Evolutionary conservation across 2,888 invertebrate genomes (phyloP), one percentile per base, ranked within the genome.

Genomic region (Xanthorhoe spadicearia): DNA sequence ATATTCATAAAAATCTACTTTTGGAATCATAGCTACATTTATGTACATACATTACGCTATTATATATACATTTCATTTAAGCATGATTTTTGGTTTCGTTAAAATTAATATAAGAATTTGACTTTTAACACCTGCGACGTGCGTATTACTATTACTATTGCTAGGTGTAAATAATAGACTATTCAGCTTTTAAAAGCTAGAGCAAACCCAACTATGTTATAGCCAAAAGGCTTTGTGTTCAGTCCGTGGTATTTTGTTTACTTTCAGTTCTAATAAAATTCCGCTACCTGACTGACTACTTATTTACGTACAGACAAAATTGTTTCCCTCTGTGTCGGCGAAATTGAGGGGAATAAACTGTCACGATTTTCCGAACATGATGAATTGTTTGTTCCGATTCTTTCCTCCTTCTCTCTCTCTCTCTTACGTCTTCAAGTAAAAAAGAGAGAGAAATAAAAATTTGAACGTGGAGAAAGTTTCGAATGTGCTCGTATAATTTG

Each of bases 261-360:
- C 49, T 50, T 18, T 50, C 49, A 19, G 17, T 19, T 17, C 19
- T 19, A 50, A 50, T 50, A 50, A 50, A 50, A 17, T 18, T 3
- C 38, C 38, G 13, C 13, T 43, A 2, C 13, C 13, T 0, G 38
- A 38, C 38, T 43, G 38, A 43, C 38, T 43, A 43, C 38, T 43
- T 13, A 13, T 38, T 38, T 43, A 43, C 13, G 13, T 13, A 43
- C 2, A 43, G 38, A 43, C 38, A 13, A 43, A 43, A 43, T 43
- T 43, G 38, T 43, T 43, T 43, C 17, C 19, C 9, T 9, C 7
- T 50, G 18, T 17, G 49, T 17, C 49, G 10, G 18, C 49, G 9
- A 50, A 50, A 50, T 50, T 43, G 49, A 19, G 19, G 18, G 49
- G 10, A 50, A 50, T 50, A 50, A 50, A 50, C 8, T 50, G 49